Evolutionary conservation across 2,888 invertebrate genomes (phyloP), one percentile per base, ranked within the genome.

Genomic region (Apodemia mormo): DNA sequence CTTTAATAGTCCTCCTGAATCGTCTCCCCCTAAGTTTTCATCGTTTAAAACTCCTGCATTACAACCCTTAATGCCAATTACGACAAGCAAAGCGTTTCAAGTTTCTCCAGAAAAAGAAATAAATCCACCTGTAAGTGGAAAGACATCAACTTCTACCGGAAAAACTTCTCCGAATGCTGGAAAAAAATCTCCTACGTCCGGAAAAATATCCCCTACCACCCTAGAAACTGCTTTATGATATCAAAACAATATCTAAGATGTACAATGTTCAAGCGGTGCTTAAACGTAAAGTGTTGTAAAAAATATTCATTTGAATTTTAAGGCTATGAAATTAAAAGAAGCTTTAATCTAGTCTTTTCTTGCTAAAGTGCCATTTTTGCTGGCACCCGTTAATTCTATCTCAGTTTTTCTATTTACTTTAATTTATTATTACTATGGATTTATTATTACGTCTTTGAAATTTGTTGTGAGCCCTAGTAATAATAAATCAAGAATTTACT

Each of bases 211-310:
- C 64, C 94, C 94, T 22, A 92, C 94, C 65, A 94, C 95, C 12
- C 87, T 95, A 78, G 95, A 95, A 91, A 95, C 95, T 72, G 95
- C 95, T 73, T 95, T 95, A 93, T 94, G 94, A 94, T 93, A 82
- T 78, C 77, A 76, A 22, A 77, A 71, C 73, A 75, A 73, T 65
- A 29, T 29, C 65, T 65, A 74, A 70, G 56, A 74, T 68, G 77
- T 76, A 71, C n/a, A 54, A 54, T 54, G 54, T 75, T 75, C 71
- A 82, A 82, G 85, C 80, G 89, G 90, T 90, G 90, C 88, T 90
- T 84, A 78, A 78, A 73, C 79, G 68, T 79, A 52, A 54, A 37
- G 14, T 68, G 78, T 76, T 80, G 72, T 74, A 61, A 64, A 45
- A n/a, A 64, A 72, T 73, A 72, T 70, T 72, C 65, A 75, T 79